phyloP scores from a whole-genome alignment of 2,888 invertebrate species.

The Synanthedon tipuliformis region DNA sequence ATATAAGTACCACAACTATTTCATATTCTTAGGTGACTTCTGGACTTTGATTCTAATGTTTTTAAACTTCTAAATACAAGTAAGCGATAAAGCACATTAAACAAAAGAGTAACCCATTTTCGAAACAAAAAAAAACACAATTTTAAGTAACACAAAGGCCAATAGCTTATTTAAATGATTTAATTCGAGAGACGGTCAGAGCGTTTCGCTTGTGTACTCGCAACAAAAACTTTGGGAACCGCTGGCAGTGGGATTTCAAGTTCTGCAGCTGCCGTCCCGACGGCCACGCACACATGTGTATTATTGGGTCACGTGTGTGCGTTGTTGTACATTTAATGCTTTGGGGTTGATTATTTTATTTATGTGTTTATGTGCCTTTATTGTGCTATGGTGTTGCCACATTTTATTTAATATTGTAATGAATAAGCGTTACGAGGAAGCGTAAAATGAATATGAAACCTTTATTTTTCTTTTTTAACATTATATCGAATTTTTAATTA shows the following conservation, averaged over 20 bases:
- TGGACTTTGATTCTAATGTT: too few species aligned
- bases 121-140: background rate
- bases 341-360: background rate
- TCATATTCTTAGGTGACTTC: too few species aligned
- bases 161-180: slow-evolving; percentile 9
- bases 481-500: too few species aligned
- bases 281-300: slow-evolving; percentile 18
- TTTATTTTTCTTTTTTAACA: too few species aligned
- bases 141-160: background rate
- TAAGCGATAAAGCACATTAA: background rate
- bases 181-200: slow-evolving; percentile 9
- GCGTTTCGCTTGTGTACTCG: slow-evolving; percentile 4
- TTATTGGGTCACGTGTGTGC: slow-evolving; percentile 19
- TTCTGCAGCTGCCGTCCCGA: slow-evolving; percentile 61
- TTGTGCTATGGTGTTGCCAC: background rate
- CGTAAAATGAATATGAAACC: too few species aligned
- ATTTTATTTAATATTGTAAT: background rate
- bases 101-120: background rate
- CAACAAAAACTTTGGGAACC: slow-evolving; percentile 54
- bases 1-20: too few species aligned
- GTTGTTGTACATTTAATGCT: slow-evolving; percentile 1
- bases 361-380: background rate
- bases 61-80: too few species aligned
- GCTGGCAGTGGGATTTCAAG: slow-evolving; percentile 40
- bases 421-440: too few species aligned